Evolutionary conservation across 2,797 vertebrate species (phyloP).

Genomic region (Spinibarbus caldwelli): DNA sequence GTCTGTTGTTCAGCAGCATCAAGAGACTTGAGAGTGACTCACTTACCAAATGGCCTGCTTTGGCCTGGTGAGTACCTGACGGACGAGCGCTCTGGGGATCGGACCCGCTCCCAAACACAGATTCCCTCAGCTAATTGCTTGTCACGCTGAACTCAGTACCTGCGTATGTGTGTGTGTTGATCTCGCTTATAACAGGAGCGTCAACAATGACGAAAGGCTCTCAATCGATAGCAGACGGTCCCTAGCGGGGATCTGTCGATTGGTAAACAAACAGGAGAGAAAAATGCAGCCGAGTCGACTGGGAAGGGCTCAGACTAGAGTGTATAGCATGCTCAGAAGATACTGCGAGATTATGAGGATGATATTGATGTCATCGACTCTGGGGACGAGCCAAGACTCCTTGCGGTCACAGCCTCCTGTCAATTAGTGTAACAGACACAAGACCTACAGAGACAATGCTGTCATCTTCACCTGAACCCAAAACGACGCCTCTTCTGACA

Average conservation of each 20-base stretch:
- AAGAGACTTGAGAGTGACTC: conserved; percentile 60
- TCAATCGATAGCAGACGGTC: conserved; percentile 76
- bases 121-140: background rate
- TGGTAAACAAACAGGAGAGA: conserved; percentile 72
- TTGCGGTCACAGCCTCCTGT: conserved; percentile 40
- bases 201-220: conserved; percentile 69
- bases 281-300: conserved; percentile 59
- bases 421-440: conserved; percentile 51
- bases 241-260: conserved; percentile 73
- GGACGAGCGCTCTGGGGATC: background rate
- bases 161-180: conserved; percentile 16
- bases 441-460: background rate
- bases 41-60: conserved; percentile 59
- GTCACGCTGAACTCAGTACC: no score
- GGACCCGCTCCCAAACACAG: background rate
- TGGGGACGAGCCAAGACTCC: conserved; percentile 45
- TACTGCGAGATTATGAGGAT: conserved; percentile 77
- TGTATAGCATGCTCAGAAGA: conserved; percentile 63
- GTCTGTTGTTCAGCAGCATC: conserved; percentile 59
- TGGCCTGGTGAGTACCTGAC: conserved; percentile 25
- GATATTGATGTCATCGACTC: conserved; percentile 80
- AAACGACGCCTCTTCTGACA: background rate
- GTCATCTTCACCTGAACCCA: background rate
- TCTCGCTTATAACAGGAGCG: conserved; percentile 70
- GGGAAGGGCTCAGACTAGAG: conserved; percentile 69